Percentiles rank a stretch among this genome's conserved stretches.
Conservation (phyloP, 2,113 vertebrate species). For the Catharus fuscescens region DNA sequence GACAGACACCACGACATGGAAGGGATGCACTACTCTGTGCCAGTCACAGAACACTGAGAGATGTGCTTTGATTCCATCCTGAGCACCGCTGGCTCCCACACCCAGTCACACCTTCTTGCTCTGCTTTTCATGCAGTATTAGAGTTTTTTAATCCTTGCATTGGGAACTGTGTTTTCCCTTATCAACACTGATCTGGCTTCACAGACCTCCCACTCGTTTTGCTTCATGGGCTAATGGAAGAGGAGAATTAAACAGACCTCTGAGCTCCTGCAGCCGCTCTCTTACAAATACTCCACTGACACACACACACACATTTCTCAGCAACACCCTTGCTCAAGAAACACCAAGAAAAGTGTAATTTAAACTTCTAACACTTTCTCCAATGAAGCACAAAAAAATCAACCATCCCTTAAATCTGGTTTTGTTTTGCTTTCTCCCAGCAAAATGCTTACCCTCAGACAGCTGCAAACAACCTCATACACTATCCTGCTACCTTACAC, state of each 20-base stretch:
- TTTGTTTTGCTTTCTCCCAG: constrained; percentile 13
- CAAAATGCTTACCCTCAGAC: background rate
- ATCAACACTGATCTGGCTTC: constrained; percentile 19
- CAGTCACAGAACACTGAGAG: rapidly evolving
- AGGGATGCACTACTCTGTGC: rapidly evolving
- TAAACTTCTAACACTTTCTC: constrained; percentile 24
- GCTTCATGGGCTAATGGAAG: constrained; percentile 41
- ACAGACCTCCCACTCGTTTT: constrained; percentile 42
- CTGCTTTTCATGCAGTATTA: background rate
- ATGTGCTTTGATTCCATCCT: background rate
- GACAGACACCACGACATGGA: background rate
- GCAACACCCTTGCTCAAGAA: constrained; percentile 4
- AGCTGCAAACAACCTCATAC: background rate
- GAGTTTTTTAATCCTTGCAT: background rate
- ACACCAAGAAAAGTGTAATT: constrained; percentile 1
- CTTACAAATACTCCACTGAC: background rate
- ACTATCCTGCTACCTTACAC: background rate
- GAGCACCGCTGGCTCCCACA: background rate
- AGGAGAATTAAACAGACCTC: constrained; percentile 11
- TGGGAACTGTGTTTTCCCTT: constrained; percentile 15
- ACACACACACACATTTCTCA: background rate
- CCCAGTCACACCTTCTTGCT: background rate
- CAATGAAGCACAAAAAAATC: background rate
- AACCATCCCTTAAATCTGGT: background rate
- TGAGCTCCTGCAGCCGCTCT: background rate